A percentile compares a stretch with the other conserved stretches of the same genome.
phyloP scores from a whole-genome alignment of 2,113 vertebrate species.

The Platycercus adscitus region DNA sequence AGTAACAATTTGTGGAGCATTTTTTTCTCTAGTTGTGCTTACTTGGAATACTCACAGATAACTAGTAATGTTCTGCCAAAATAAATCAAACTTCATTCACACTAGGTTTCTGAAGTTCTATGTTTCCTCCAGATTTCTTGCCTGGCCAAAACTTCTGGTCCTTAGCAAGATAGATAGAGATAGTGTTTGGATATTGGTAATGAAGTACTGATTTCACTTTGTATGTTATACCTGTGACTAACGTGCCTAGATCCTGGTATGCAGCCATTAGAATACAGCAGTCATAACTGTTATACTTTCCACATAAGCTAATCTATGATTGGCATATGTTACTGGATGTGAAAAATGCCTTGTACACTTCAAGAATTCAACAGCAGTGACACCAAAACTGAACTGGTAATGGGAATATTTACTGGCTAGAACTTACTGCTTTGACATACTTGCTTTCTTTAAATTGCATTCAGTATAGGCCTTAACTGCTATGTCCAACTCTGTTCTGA shows the following conservation, averaged over 20 bases:
- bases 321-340: accelerated
- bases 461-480: neutral
- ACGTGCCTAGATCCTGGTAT: neutral
- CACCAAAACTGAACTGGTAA: neutral
- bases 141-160: neutral
- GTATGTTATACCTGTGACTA: neutral
- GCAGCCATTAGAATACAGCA: neutral
- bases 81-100: neutral
- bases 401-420: neutral
- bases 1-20: neutral
- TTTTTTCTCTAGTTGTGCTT: neutral
- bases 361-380: neutral
- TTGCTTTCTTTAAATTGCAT: neutral
- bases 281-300: neutral
- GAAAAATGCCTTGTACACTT: neutral
- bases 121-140: neutral
- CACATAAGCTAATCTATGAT: neutral
- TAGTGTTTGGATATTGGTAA: neutral
- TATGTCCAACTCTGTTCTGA: neutral
- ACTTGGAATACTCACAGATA: neutral
- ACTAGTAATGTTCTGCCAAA: neutral
- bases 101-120: accelerated
- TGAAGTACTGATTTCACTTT: neutral
- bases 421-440: neutral
- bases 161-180: neutral